Percentiles rank a stretch among this genome's conserved stretches.
phyloP scores from a whole-genome alignment of 2,797 vertebrate species.

The Parambassis ranga region DNA sequence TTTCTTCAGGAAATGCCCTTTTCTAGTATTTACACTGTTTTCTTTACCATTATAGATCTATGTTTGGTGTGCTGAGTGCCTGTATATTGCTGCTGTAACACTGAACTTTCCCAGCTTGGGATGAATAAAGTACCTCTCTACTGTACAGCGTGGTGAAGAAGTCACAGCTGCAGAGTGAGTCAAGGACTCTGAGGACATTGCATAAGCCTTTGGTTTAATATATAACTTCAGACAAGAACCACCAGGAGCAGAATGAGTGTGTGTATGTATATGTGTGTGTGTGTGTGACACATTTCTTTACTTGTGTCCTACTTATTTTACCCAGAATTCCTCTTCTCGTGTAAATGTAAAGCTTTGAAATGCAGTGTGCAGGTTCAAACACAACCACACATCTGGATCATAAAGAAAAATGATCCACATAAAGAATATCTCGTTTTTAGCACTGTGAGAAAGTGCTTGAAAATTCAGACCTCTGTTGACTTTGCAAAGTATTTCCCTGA shows the following conservation, averaged over 20 bases:
- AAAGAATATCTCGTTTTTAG: not conserved
- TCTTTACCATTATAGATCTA: too few relatives aligned
- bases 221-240: conserved; percentile 44
- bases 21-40: too few relatives aligned
- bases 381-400: not conserved
- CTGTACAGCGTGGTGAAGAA: not conserved
- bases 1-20: too few relatives aligned
- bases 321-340: not conserved
- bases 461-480: not conserved
- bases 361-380: not conserved
- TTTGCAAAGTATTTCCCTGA: not conserved
- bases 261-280: not conserved
- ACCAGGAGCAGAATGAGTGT: not conserved
- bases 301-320: conserved; percentile 1
- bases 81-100: too few relatives aligned
- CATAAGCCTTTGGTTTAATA: conserved; percentile 59
- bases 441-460: not conserved
- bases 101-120: too few relatives aligned
- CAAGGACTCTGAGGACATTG: conserved; percentile 9
- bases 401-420: not conserved
- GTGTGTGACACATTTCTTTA: not conserved
- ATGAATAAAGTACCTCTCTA: too few relatives aligned
- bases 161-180: conserved; percentile 1
- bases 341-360: not conserved
- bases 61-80: too few relatives aligned